Base-by-base conservation (phyloP, 2,113 vertebrate genomes). In the Hepsetus odoe region DNA sequence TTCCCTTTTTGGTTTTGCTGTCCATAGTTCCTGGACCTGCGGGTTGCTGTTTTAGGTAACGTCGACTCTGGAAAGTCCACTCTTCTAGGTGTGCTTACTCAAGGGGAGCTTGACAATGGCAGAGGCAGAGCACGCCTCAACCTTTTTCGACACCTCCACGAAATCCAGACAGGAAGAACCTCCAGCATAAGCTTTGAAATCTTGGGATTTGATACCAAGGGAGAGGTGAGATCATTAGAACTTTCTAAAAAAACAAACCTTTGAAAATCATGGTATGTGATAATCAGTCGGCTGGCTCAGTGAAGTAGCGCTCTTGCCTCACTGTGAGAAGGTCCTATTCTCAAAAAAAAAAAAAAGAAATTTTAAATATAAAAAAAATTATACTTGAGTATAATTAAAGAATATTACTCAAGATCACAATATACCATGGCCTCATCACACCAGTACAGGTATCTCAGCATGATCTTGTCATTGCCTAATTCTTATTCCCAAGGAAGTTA, bases 121-220 rank as follows among this genome's bases (percentile, higher is more conserved):
- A 92, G 98, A 58, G 98, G 98, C 46, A 92, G 97, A 83, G 96
- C 98, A 0, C 92, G 98, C 10, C 96, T 99, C 85, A 99, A 99
- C 90, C 97, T 99, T 73, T 99, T 99, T 88, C 95, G 98, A 58
- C 98, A 99, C 80, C 94, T 99, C 30, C 98, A 99, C 76, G 98
- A 99, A 89, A 99, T 99, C 89, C 98, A 99, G 83, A 97, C 97
- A 8, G 98, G 98, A 80, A 93, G 97, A 22, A 99, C 97, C 0
- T 99, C 98, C 12, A 99, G 98, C 88, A 99, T 99, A 89, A 99
- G 98, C 92, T 98, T 99, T 90, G 98, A 99, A 90, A 98, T 99
- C 84, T 94, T 99, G 0, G 98, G 98, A 69, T 99, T 99, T 86
- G 97, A 96, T 87, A 98, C 96, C 89, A 99, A 96, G 92, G 97